Base-by-base conservation (phyloP, 2,797 vertebrate genomes). In the Buceros bicornis region DNA sequence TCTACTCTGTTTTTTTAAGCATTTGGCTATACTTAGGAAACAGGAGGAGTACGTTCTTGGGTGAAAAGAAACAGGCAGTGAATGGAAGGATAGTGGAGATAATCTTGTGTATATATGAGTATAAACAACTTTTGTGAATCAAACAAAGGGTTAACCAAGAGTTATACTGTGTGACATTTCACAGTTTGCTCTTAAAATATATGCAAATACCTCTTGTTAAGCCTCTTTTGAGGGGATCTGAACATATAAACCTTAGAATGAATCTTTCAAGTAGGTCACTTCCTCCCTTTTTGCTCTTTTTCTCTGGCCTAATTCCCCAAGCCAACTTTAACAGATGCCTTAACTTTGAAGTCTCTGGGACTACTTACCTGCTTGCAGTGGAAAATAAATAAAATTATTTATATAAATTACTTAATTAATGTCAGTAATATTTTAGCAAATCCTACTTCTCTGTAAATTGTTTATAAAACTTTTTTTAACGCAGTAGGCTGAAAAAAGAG, bases 191-290 rank as follows among this genome's bases (percentile, higher is more conserved):
- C 50, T 93, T 93, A 94, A 61, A 95, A 84, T 95, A 51, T 37
- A 69, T 94, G 82, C 85, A 93, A 96, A 91, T 95, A 69, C 70
- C 15, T 91, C 69, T 69, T 80, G 61, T 85, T 91, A 94, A 95
- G 53, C 31, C 26, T 78, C 43, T 86, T 90, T 91, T 85, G 79
- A 91, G 57, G 29, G 57, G 16, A 58, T 88, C 54, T 85, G 78
- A 93, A 56, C 31, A 22, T 83, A 61, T 7, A 88, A 95, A 83
- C 16, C 37, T 90, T 57, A 47, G 40, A 83, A 74, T 72, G 26
- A 88, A 50, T 71, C 50, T 83, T 91, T 92, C 79, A 94, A 78
- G 47, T 88, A 94, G 72, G 82, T 96, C 29, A 78, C 73, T 94
- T 95, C 31, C 51, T 90, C 90, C 45, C 35, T 67, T 81, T 92